Conservation (phyloP, 2,888 invertebrate species). For the Dryadula phaetusa region DNA sequence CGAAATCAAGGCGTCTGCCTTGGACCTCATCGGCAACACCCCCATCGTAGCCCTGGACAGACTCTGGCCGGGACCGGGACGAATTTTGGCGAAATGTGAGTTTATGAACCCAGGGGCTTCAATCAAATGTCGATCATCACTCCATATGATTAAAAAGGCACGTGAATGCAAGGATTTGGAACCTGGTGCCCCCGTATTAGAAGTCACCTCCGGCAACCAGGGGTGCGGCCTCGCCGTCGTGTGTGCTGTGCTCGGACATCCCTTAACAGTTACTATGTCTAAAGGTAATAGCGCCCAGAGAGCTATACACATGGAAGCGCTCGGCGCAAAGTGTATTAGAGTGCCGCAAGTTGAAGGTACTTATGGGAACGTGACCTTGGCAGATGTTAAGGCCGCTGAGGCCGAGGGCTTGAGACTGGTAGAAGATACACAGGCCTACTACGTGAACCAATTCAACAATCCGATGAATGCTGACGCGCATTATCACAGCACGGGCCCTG, state of each 20-base stretch:
- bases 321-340: conserved; percentile 72
- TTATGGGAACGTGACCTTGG: conserved; percentile 73
- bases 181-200: conserved; percentile 68
- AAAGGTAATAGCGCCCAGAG: conserved; percentile 75
- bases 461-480: conserved; percentile 65
- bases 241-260: conserved; percentile 73
- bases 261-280: conserved; percentile 75
- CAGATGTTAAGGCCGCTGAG: conserved; percentile 72
- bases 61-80: conserved; percentile 70
- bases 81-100: conserved; percentile 77
- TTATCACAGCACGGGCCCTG: conserved; percentile 73
- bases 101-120: conserved; percentile 80
- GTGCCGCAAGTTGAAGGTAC: conserved; percentile 78
- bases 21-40: conserved; percentile 76
- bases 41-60: conserved; percentile 76
- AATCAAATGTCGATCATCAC: conserved; percentile 73
- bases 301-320: conserved; percentile 78
- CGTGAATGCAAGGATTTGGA: conserved; percentile 60
- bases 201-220: conserved; percentile 78
- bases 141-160: conserved; percentile 70
- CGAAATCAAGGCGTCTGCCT: conserved; percentile 73
- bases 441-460: conserved; percentile 74
- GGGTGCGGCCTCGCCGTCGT: conserved; percentile 78
- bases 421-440: conserved; percentile 67
- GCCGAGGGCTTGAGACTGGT: conserved; percentile 62